Conservation (phyloP, 53 echinoderm and acorn worm genomes). For the Henricia sp. region DNA sequence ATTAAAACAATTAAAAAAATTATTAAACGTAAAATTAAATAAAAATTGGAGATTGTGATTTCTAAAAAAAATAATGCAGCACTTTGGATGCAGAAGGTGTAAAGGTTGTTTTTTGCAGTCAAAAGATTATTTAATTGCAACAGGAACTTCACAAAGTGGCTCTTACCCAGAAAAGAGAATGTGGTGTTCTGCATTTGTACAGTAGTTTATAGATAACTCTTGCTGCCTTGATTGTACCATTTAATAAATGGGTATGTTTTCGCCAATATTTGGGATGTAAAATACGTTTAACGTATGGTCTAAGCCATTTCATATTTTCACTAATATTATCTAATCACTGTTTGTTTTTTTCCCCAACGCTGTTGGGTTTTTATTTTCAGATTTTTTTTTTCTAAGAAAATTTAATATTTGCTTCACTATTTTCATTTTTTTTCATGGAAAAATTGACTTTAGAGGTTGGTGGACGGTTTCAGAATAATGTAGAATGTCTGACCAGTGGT, state of each 20-base stretch:
- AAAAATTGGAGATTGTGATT: too few relatives aligned
- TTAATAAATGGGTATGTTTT: not conserved
- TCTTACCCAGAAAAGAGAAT: conserved; percentile 9
- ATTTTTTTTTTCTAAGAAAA: not conserved
- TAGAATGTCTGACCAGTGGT: too few relatives aligned
- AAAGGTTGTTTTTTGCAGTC: not conserved
- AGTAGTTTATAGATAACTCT: conserved; percentile 21
- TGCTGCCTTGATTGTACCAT: conserved; percentile 28
- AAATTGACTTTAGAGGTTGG: too few relatives aligned
- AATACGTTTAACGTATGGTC: not conserved
- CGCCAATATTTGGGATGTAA: not conserved
- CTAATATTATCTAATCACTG: not conserved
- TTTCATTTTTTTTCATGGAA: too few relatives aligned
- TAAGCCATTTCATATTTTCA: not conserved
- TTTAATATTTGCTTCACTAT: too few relatives aligned
- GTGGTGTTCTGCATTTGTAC: conserved; percentile 7
- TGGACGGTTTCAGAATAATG: too few relatives aligned
- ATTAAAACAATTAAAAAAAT: not conserved
- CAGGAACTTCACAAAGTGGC: not conserved
- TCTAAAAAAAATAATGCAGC: conserved; percentile 17
- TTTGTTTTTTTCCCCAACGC: too few relatives aligned
- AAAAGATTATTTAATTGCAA: not conserved
- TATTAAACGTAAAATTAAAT: too few relatives aligned
- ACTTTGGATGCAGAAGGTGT: not conserved
- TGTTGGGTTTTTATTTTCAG: too few relatives aligned